Evolutionary conservation across 2,797 vertebrate genomes (phyloP).

Genomic region (Acanthurus leucopareius): DNA sequence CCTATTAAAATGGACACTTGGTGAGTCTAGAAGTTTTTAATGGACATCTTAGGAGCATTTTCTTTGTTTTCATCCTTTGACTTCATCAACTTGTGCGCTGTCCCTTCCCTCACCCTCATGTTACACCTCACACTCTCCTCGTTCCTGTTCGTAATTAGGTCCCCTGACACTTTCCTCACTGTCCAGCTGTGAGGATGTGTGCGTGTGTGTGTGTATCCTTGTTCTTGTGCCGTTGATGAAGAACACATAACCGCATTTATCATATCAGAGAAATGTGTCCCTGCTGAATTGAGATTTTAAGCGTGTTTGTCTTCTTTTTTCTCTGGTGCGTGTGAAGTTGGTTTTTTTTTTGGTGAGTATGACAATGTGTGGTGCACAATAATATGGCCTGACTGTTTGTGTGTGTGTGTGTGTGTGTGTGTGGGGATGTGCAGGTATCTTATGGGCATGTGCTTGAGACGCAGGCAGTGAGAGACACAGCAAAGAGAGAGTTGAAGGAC

Average conservation of each 20-base stretch:
- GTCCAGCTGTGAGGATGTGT: conserved; percentile 65
- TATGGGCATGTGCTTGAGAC: conserved; percentile 36
- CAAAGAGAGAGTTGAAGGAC: conserved; percentile 72
- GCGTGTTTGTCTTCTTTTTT: conserved; percentile 38
- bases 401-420: conserved; percentile 3
- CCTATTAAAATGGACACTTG: conserved; percentile 3
- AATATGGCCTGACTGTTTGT: conserved; percentile 5
- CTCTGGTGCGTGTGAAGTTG: background rate
- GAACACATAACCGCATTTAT: conserved; percentile 59
- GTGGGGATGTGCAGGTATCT: background rate
- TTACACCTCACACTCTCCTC: conserved; percentile 47
- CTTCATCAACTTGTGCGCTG: conserved; percentile 34
- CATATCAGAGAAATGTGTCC: conserved; percentile 58
- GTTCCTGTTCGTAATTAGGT: conserved; percentile 70
- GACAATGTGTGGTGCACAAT: conserved; percentile 22
- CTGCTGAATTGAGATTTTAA: conserved; percentile 55
- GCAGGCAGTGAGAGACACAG: conserved; percentile 20
- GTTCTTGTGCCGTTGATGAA: conserved; percentile 49
- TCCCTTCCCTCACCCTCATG: conserved; percentile 54
- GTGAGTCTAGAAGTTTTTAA: conserved; percentile 19
- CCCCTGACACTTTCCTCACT: conserved; percentile 61
- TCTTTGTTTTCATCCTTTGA: conserved; percentile 52
- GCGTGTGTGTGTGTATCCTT: conserved; percentile 15
- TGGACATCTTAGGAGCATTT: conserved; percentile 27
- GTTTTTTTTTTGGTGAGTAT: background rate